These are phyloP conservation scores for Steatocranus sp. DNA, from an alignment of 2,797 vertebrate genomes.

Conservation along the genomic window DNA sequence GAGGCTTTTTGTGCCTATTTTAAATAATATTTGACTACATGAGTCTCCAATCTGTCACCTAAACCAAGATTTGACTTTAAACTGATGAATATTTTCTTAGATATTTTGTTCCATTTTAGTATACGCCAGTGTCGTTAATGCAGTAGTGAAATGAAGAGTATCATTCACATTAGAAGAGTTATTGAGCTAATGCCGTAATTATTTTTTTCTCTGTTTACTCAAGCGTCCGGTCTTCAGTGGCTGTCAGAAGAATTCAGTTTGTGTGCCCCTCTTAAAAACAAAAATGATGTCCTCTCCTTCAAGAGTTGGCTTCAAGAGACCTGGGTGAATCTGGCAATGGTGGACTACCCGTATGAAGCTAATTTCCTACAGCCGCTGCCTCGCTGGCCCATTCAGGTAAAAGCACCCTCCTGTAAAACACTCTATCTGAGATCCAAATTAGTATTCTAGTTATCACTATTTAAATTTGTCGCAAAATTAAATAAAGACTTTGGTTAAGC, in stretches of 20 bases:
- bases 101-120: not conserved
- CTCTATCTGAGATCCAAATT: not conserved
- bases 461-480: not conserved
- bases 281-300: conserved; percentile 64
- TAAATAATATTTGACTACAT: not conserved
- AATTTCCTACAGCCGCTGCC: conserved; percentile 92
- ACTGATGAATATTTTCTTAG: not conserved
- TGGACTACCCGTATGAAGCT: conserved; percentile 91
- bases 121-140: not conserved
- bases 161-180: not conserved
- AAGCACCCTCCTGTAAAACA: not conserved
- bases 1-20: not conserved
- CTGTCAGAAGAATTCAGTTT: conserved; percentile 82
- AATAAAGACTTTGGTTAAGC: not conserved
- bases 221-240: conserved; percentile 84
- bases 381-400: conserved; percentile 92
- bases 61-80: not conserved
- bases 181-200: not conserved
- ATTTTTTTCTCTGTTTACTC: not conserved
- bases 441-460: not conserved
- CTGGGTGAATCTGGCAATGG: conserved; percentile 95
- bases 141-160: not conserved
- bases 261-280: conserved; percentile 78
- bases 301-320: conserved; percentile 92
- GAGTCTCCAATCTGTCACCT: not conserved